Conservation (phyloP, 92 coral and sea anemone species). For the Muricea muricata region DNA sequence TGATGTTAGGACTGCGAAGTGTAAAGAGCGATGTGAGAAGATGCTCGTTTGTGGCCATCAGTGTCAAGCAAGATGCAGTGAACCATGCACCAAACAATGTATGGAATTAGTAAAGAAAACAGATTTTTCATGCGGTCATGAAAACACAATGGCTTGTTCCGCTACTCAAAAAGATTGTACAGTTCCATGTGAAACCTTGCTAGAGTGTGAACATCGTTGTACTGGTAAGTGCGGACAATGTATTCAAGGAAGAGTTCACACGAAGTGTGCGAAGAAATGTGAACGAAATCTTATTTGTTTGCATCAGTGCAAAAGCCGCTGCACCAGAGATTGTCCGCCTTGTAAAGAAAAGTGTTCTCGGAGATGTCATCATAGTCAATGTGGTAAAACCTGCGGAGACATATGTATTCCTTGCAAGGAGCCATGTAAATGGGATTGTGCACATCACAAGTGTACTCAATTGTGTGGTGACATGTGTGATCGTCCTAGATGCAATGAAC, state of each 20-base stretch:
- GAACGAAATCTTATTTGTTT: slow-evolving; percentile 77
- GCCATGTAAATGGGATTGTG: slow-evolving; percentile 77
- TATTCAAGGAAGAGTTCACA: slow-evolving; percentile 86
- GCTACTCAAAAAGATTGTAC: slow-evolving; percentile 76
- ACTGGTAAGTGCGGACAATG: slow-evolving; percentile 86
- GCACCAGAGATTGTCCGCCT: slow-evolving; percentile 80
- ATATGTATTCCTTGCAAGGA: slow-evolving; percentile 74
- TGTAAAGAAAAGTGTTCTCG: slow-evolving; percentile 67
- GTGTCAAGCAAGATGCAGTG: slow-evolving; percentile 74
- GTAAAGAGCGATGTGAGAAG: slow-evolving; percentile 70
- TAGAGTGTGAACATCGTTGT: slow-evolving; percentile 80
- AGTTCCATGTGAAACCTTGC: slow-evolving; percentile 63
- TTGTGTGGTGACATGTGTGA: slow-evolving; percentile 78
- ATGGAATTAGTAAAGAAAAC: slow-evolving; percentile 72
- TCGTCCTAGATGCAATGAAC: slow-evolving; percentile 77
- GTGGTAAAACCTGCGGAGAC: slow-evolving; percentile 63
- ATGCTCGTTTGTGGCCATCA: slow-evolving; percentile 76
- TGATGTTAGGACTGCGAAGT: slow-evolving; percentile 21
- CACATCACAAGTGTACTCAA: slow-evolving; percentile 71
- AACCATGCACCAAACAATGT: slow-evolving; percentile 72
- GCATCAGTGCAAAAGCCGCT: slow-evolving; percentile 67
- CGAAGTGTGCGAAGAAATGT: slow-evolving; percentile 64
- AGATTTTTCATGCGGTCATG: slow-evolving; percentile 90
- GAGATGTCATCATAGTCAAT: slow-evolving; percentile 71
- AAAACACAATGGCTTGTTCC: slow-evolving; percentile 75